Percentiles rank a stretch among this genome's conserved stretches.
Evolutionary conservation across 1,140 invertebrate genomes (phyloP).

Genomic region (Nymphalis io): DNA sequence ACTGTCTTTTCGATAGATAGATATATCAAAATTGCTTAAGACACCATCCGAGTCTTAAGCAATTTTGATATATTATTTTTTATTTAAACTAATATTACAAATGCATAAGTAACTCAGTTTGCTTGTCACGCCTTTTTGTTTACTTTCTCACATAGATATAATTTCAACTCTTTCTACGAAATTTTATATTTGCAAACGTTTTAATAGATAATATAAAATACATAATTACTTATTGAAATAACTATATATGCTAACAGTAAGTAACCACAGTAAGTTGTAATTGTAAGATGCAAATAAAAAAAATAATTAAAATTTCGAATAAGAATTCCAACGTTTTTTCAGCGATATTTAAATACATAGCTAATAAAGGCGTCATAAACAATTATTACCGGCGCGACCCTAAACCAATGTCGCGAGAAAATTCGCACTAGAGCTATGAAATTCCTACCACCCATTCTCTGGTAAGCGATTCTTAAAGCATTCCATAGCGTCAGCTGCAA

Average conservation of each 20-base stretch:
- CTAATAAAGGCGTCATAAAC: conserved; percentile 5
- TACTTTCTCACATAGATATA: too few species aligned
- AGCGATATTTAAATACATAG: neutral
- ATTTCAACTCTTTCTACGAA: too few species aligned
- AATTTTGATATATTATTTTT: too few species aligned
- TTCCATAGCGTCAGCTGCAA: conserved; percentile 11
- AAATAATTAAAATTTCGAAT: neutral
- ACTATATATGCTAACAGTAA: neutral
- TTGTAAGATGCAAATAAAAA: too few species aligned
- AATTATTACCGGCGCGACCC: neutral
- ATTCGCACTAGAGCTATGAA: neutral
- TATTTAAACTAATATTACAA: too few species aligned
- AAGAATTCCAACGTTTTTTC: neutral
- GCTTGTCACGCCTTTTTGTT: too few species aligned
- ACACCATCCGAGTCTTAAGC: too few species aligned
- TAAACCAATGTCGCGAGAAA: neutral
- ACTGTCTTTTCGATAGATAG: too few species aligned
- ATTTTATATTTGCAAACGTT: too few species aligned
- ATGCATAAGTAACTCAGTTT: too few species aligned
- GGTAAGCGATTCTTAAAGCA: neutral
- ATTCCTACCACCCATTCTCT: conserved; percentile 5
- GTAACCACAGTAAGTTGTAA: neutral
- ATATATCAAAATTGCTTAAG: too few species aligned
- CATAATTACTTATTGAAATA: neutral
- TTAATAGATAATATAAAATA: too few species aligned